A percentile compares a stretch with the other conserved stretches of the same genome.
phyloP scores from a whole-genome alignment of 2,113 vertebrate species.

The Nesoenas mayeri region DNA sequence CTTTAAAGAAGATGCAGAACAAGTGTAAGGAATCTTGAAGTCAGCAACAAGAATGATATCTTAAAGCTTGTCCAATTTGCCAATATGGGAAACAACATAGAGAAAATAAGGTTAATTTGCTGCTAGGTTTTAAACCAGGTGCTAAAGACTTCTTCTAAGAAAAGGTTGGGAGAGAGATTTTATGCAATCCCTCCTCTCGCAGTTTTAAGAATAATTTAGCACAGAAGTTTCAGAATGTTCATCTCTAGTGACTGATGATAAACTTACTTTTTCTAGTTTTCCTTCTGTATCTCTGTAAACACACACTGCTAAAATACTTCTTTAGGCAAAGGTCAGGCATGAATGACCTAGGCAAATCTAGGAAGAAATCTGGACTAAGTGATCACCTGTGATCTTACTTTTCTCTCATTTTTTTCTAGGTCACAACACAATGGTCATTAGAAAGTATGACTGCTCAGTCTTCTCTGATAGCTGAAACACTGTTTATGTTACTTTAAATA shows the following conservation, averaged over 20 bases:
- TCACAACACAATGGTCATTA: not conserved
- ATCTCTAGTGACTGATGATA: not conserved
- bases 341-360: not conserved
- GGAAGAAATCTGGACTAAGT: not conserved
- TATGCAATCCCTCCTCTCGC: not conserved
- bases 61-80: not conserved
- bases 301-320: not conserved
- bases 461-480: not conserved
- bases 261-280: not conserved
- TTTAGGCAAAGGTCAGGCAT: not conserved
- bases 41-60: not conserved
- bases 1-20: not conserved
- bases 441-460: not conserved
- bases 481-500: not conserved
- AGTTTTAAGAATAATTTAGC: not conserved
- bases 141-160: not conserved
- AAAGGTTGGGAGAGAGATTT: not conserved
- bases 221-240: not conserved
- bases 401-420: not conserved
- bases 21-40: not conserved
- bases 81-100: not conserved
- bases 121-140: not conserved
- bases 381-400: not conserved
- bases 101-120: not conserved
- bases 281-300: not conserved